These are phyloP conservation scores for Pachyrhynchus sulphureomaculatus DNA, from an alignment of 1,140 invertebrate species.

Conservation along the genomic window DNA sequence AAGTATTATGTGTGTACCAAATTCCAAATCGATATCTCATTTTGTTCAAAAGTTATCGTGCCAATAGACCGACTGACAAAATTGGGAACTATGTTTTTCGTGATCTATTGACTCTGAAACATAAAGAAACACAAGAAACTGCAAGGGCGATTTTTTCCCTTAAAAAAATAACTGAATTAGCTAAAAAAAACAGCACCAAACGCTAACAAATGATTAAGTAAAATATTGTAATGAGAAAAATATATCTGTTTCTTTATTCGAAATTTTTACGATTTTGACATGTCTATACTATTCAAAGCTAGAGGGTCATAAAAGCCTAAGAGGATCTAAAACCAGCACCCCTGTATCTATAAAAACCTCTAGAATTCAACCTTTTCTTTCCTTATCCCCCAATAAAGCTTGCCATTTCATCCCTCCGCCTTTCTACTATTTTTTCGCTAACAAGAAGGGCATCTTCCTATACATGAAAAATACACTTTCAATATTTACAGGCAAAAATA, in stretches of 20 bases:
- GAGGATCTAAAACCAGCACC: background rate
- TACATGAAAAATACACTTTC: background rate
- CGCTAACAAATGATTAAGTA: no score
- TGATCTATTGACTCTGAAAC: no score
- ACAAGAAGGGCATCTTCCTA: background rate
- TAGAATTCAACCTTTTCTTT: background rate
- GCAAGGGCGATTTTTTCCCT: no score
- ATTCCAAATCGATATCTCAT: no score
- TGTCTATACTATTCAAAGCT: background rate
- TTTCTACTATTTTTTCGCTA: background rate
- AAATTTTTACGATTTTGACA: background rate
- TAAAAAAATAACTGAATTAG: no score
- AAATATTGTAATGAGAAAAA: no score
- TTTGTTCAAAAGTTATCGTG: no score
- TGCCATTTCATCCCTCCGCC: background rate
- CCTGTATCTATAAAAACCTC: background rate
- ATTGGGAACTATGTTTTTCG: no score
- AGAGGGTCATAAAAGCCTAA: background rate
- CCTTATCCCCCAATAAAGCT: background rate
- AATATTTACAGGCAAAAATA: background rate
- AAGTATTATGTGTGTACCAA: no score
- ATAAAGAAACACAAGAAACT: no score
- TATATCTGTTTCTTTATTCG: background rate
- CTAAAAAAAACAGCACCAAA: no score
- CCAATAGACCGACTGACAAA: no score